Evolutionary conservation across 1,140 invertebrate species (phyloP).

Genomic region (Xylocopa sonorina): DNA sequence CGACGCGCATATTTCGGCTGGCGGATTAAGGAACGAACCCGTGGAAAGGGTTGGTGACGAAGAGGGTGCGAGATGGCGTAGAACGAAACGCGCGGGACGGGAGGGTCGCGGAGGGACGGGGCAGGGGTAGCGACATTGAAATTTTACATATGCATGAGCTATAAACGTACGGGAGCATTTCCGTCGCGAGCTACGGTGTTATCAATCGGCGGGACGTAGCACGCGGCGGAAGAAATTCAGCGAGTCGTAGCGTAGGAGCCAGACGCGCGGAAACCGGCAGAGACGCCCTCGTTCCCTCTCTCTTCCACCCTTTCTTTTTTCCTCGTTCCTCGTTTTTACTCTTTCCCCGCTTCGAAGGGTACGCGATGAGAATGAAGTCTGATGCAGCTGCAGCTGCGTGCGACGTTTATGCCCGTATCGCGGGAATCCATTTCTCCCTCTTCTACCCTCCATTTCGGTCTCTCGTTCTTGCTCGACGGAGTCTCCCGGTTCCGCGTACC

Average conservation of each 20-base stretch:
- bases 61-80: background rate
- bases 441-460: background rate
- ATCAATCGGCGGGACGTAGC: conserved; percentile 56
- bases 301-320: background rate
- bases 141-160: conserved; percentile 54
- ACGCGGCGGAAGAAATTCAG: conserved; percentile 48
- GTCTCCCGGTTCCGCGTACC: background rate
- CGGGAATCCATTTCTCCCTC: conserved; percentile 40
- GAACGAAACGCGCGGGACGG: too few species aligned
- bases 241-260: conserved; percentile 18
- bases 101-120: too few species aligned
- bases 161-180: conserved; percentile 45
- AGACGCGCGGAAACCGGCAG: conserved; percentile 22
- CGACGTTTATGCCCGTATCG: conserved; percentile 57
- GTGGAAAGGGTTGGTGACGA: background rate
- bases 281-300: background rate
- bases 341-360: background rate
- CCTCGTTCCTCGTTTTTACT: background rate
- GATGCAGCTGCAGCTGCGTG: conserved; percentile 64
- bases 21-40: background rate
- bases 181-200: conserved; percentile 30
- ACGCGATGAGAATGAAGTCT: conserved; percentile 56
- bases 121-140: conserved; percentile 21
- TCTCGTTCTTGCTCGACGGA: background rate
- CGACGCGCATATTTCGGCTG: background rate